Evolutionary conservation across 2,888 invertebrate species (phyloP), one percentile per base, ranked within the genome.

Genomic region (Amiota communis): DNA sequence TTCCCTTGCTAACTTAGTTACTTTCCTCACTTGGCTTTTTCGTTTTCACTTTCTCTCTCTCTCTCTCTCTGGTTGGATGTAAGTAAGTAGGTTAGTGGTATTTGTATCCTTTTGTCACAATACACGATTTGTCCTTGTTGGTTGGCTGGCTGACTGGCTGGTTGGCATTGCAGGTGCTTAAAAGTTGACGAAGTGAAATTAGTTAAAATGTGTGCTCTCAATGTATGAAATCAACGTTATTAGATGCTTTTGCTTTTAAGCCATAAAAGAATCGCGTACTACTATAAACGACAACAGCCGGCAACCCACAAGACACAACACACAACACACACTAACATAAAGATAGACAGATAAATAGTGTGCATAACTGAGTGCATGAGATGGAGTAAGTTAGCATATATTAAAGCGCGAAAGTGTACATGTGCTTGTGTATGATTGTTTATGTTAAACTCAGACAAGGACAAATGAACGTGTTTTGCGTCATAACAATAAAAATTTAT

Each of bases 401-500:
- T 17, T 59, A 13, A 20, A 17, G 59, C 17, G 59, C 10, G 36
- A 53, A 53, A 53, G 53, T 53, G 53, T n/a, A 12, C 53, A 12
- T 53, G 59, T 64, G 79, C 82, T 4, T n/a, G 0, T 10, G 53
- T n/a, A 12, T 12, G 6, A n/a, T 53, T 12, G 53, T n/a, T n/a
- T 12, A 12, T 53, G 53, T 12, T n/a, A 53, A n/a, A n/a, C 53
- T 12, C 63, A 12, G 36, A n/a, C 63, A 67, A 51, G 67, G 51
- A 68, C 51, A n/a, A 49, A 49, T 36, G 23, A 68, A 68, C 53
- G 83, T 84, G 80, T 36, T 36, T 36, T 81, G 83, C 82, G 82
- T 82, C 83, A 83, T 83, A 83, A 83, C 83, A 83, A 83, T 83
- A 83, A 83, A 83, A 83, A 84, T 84, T 83, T 83, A 83, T 83